Conservation (phyloP, 2,113 vertebrate genomes). For the Peucedramus taeniatus region DNA sequence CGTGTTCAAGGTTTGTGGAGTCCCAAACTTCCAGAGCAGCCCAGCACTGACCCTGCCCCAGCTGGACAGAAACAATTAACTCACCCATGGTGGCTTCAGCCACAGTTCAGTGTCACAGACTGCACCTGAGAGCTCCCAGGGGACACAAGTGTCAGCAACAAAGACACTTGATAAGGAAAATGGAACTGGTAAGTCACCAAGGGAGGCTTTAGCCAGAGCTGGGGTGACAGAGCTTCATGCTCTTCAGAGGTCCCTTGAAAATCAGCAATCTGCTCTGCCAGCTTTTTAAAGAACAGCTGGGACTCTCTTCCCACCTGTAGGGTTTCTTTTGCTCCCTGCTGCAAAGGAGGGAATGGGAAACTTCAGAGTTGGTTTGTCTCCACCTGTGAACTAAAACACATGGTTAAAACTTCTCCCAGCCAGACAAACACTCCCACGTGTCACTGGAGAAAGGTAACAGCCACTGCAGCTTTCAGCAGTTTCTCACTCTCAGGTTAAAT, state of each 20-base stretch:
- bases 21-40: background rate
- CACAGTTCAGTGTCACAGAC: background rate
- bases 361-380: background rate
- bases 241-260: background rate
- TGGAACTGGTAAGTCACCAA: accelerated
- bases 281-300: background rate
- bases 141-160: background rate
- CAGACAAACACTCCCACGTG: background rate
- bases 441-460: background rate
- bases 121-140: background rate
- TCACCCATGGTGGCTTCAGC: background rate
- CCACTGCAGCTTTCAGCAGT: no score
- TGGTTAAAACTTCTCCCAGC: background rate
- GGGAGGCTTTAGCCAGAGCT: background rate
- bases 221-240: background rate
- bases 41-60: background rate
- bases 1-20: constrained; percentile 78
- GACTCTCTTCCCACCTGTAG: background rate
- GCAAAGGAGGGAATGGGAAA: background rate
- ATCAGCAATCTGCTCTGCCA: background rate
- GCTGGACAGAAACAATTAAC: background rate
- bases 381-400: background rate
- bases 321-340: background rate
- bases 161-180: background rate
- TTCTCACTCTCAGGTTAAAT: background rate